Base-by-base conservation (phyloP, 1,140 invertebrate species). In the Dysdera silvatica region DNA sequence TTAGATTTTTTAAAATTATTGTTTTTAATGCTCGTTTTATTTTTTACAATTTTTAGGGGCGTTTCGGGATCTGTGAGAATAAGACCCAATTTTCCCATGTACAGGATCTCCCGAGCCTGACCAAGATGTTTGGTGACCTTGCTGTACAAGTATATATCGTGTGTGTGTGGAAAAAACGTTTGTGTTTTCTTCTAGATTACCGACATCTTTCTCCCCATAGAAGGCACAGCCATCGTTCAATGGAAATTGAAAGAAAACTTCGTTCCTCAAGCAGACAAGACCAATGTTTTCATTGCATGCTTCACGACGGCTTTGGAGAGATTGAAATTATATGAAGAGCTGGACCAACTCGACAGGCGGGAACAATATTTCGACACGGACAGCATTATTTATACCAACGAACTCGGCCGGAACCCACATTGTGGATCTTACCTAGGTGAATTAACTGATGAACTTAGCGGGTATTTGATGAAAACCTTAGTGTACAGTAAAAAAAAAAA, bases 401-500 rank as follows among this genome's bases (percentile, higher is more conserved):
- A 31, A 10, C n/a, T 2, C 2, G 35, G 14, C 16, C 32, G 35
- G 16, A 33, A 35, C 35, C 49, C 18, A 6, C n/a, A 16, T 18
- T 20, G 32, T 23, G 49, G 31, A 18, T 8, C 32, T 23, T 53
- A 20, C 18, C 32, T 33, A 10, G 31, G 29, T 12, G 49, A 53
- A 18, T 52, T 52, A 14, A 52, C 49, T 8, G 48, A 51, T 18
- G 48, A 51, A 18, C 20, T 29, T n/a, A 31, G 32, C n/a, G 48
- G 48, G 12, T 26, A 51, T 29, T 18, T 31, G 0, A 51, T 51
- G 18, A 14, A 10, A 51, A 51, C 14, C 14, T 52, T 52, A 33
- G 18, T 52, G 14, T 52, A 29, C 12, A 32, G 49, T 52, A 52
- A 52, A n/a, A n/a, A n/a, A n/a, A n/a, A n/a, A n/a, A n/a, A n/a